Evolutionary conservation across 2,888 invertebrate genomes (phyloP), one percentile per base, ranked within the genome.

Genomic region (Thalpophila matura): DNA sequence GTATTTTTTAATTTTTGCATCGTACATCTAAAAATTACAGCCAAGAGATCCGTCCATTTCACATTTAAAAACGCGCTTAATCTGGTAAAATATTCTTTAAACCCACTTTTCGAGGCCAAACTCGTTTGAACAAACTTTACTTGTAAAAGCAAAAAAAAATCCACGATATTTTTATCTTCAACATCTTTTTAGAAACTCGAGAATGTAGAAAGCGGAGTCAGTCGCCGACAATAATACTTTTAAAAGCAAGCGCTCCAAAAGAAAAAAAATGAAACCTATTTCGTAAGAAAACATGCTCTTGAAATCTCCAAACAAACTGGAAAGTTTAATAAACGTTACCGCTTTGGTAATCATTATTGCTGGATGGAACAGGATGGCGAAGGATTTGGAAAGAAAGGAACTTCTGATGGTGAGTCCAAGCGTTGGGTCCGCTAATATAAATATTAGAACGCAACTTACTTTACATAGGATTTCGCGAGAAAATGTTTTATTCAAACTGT

Each of bases 401-500:
- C 46, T 51, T 42, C 6, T 55, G 42, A 47, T 50, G 42, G 66
- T 72, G 62, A 46, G 42, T 58, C 42, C 61, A 75, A 81, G 64
- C 73, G 72, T 78, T 60, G 70, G 70, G 72, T 74, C 60, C 67
- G 49, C 73, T 75, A 77, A 74, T 82, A 74, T 74, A 77, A 81
- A 82, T 77, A 76, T 81, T 76, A 74, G 74, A 69, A 56, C 49
- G 42, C 49, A 27, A 68, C 50, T 74, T 75, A 68, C 50, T 74
- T 75, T 64, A 53, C 49, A 74, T 47, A 57, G 69, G 67, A 77
- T 76, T 81, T 73, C 68, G n/a, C 9, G 58, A 74, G 74, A 54
- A 75, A 70, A 68, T 74, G 66, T 79, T 77, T 73, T 54, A 67
- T 74, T 72, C 46, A 60, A 74, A 57, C 14, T 37, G 35, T 16